Conservation (phyloP, 2,888 invertebrate species). For the Stenodera caucasica region DNA sequence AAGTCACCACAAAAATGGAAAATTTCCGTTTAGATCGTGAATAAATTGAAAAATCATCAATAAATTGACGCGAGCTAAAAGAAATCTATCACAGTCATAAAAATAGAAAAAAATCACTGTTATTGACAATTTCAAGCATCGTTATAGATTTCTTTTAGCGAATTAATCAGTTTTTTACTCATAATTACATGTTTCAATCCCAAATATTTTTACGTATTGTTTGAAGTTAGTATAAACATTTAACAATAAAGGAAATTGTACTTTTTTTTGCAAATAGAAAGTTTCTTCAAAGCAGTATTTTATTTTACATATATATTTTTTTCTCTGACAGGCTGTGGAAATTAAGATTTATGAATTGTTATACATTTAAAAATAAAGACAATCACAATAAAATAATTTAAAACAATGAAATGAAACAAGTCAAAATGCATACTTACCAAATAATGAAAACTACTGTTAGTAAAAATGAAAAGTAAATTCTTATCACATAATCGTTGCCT, state of each 20-base stretch:
- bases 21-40: background rate
- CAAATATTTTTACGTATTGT: too few relatives aligned
- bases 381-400: slow-evolving; percentile 6
- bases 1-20: slow-evolving; percentile 15
- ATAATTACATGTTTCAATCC: too few relatives aligned
- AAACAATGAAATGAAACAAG: slow-evolving; percentile 15
- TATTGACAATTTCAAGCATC: too few relatives aligned
- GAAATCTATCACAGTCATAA: too few relatives aligned
- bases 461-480: slow-evolving; percentile 9
- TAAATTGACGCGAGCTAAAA: too few relatives aligned
- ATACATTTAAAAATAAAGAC: slow-evolving; percentile 13
- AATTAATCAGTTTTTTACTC: too few relatives aligned
- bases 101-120: too few relatives aligned
- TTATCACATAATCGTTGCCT: slow-evolving; percentile 25
- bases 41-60: background rate
- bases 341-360: slow-evolving; percentile 1
- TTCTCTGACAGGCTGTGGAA: background rate
- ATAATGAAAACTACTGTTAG: slow-evolving; percentile 9
- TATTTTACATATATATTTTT: background rate
- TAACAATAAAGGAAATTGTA: too few relatives aligned
- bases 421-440: slow-evolving; percentile 13
- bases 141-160: too few relatives aligned
- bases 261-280: too few relatives aligned
- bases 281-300: background rate
- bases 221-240: too few relatives aligned